Evolutionary conservation across 2,797 vertebrate genomes (phyloP).

Genomic region (Jordanella pulchra): DNA sequence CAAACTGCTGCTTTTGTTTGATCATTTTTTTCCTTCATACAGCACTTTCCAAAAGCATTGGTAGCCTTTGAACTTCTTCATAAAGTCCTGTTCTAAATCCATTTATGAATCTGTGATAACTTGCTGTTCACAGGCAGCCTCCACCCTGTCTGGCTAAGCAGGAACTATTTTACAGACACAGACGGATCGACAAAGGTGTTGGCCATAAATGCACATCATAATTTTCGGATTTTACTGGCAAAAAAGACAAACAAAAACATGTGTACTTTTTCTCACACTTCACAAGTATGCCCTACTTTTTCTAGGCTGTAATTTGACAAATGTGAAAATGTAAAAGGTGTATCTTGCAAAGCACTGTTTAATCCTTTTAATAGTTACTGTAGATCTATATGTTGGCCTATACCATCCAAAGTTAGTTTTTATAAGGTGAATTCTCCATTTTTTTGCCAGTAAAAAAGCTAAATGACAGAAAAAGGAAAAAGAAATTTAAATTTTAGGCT

Average conservation of each 20-base stretch:
- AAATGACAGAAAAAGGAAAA: constrained; percentile 21
- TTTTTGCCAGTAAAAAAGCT: constrained; percentile 33
- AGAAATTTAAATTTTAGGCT: constrained; percentile 36
- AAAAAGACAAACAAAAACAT: background rate
- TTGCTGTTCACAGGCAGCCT: background rate
- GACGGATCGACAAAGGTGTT: background rate
- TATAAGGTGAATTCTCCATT: constrained; percentile 10
- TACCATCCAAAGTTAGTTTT: background rate
- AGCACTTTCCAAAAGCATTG: background rate
- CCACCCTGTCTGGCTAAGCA: background rate
- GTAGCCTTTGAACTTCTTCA: background rate
- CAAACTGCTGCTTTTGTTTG: background rate
- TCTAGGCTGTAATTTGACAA: background rate
- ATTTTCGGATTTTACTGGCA: background rate
- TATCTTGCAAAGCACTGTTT: background rate
- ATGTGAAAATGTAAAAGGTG: background rate
- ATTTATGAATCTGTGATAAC: background rate
- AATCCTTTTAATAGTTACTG: background rate
- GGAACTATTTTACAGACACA: background rate
- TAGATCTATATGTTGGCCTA: background rate
- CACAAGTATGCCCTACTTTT: no score
- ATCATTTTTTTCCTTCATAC: background rate
- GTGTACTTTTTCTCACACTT: background rate
- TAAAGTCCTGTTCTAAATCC: background rate
- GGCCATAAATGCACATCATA: background rate